Evolutionary conservation across 2,113 vertebrate species (phyloP).

Genomic region (Centropus bengalensis): DNA sequence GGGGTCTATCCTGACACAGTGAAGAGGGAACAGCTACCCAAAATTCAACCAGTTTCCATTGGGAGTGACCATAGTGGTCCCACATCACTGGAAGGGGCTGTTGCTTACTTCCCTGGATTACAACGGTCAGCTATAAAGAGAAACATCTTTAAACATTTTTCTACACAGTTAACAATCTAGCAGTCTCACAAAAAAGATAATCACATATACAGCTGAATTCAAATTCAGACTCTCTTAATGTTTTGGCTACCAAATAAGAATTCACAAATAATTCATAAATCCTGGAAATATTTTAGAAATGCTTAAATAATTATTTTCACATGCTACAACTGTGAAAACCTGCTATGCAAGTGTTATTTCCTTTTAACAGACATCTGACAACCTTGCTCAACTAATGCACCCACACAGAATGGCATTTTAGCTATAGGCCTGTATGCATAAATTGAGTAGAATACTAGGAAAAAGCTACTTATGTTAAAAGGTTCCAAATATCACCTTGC

Average conservation of each 20-base stretch:
- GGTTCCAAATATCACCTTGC: neutral
- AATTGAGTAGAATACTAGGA: neutral
- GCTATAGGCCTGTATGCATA: neutral
- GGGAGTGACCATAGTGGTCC: neutral
- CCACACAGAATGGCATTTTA: neutral
- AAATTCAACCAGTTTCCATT: neutral
- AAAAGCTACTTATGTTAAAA: neutral
- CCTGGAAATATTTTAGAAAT: neutral
- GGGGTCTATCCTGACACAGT: neutral
- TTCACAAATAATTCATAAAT: too few species aligned
- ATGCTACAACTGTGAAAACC: neutral
- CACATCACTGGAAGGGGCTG: fast-evolving
- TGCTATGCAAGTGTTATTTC: neutral
- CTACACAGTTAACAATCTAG: neutral
- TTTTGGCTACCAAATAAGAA: neutral
- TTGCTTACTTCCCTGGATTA: neutral
- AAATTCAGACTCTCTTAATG: neutral
- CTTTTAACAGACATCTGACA: constrained; percentile 24
- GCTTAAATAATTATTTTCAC: neutral
- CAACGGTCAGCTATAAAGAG: neutral
- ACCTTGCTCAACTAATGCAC: neutral
- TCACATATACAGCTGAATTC: neutral
- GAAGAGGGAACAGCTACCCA: neutral
- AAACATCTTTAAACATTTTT: neutral
- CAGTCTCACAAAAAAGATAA: neutral